Evolutionary conservation across 2,113 vertebrate species (phyloP), one percentile per base, ranked within the genome.

Genomic region (Perccottus glenii): DNA sequence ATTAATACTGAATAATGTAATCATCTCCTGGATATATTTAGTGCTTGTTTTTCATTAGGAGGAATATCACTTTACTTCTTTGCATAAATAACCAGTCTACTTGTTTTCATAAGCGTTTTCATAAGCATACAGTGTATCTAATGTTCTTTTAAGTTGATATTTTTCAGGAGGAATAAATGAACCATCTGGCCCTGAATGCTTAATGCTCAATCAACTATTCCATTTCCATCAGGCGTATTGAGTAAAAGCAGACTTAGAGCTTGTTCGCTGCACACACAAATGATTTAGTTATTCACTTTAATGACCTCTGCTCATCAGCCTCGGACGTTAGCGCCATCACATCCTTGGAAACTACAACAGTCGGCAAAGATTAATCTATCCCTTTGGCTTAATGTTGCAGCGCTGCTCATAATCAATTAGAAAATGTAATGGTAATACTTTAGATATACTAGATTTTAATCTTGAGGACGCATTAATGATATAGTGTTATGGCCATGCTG

Each of bases 231-330:
- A 65, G 60, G 15, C 0, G 8, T 67, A 68, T 36, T 70, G 74
- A 80, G 47, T 62, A 35, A 62, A 76, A 73, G 32, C 72, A 61
- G 66, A 68, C 65, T 58, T 19, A 15, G 0, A 4, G 11, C 64
- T 69, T 46, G 42, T 70, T 81, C 40, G 3, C 45, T 38, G 59
- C 58, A 55, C 0, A n/a, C 42, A 71, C 73, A 67, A 68, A 69
- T 82, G 60, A 67, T 73, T 63, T 32, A 33, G 69, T 57, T 58
- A 71, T 64, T 60, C 58, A 38, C 61, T 69, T 65, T 78, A 75
- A 78, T 73, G 70, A 82, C 56, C 74, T 42, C 2, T 49, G 12
- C 56, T 73, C 57, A 70, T 82, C 82, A 65, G 71, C 53, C 32
- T 45, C n/a, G 48, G 61, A 67, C 51, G 57, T 10, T 61, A 12